Evolutionary conservation across 1,140 invertebrate genomes (phyloP).

Genomic region (Diorhabda sublineata): DNA sequence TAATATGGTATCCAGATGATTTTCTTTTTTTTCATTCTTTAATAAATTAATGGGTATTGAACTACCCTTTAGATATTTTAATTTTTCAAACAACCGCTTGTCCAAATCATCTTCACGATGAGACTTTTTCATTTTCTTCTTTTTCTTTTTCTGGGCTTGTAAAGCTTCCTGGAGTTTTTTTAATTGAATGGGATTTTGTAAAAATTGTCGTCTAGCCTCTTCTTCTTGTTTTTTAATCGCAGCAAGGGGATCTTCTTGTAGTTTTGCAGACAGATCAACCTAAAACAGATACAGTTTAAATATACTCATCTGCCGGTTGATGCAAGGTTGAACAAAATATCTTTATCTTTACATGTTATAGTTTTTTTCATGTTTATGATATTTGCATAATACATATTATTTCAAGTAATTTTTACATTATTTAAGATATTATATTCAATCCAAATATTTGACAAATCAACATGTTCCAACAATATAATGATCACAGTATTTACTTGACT

Average conservation of each 20-base stretch:
- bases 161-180: slow-evolving; percentile 78
- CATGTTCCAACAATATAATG: too few relatives aligned
- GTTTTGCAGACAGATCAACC: slow-evolving; percentile 75
- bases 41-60: slow-evolving; percentile 25
- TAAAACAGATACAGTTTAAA: slow-evolving; percentile 16
- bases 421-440: too few relatives aligned
- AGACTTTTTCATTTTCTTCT: slow-evolving; percentile 46
- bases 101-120: slow-evolving; percentile 49
- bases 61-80: slow-evolving; percentile 45
- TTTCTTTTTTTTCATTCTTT: slow-evolving; percentile 48
- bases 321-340: neutral
- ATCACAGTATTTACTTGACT: too few relatives aligned
- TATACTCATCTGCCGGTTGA: neutral
- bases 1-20: slow-evolving; percentile 52
- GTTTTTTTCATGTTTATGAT: too few relatives aligned
- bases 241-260: slow-evolving; percentile 86
- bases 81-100: slow-evolving; percentile 50
- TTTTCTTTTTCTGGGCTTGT: slow-evolving; percentile 55
- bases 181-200: slow-evolving; percentile 87
- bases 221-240: slow-evolving; percentile 81
- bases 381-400: too few relatives aligned
- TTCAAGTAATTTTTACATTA: too few relatives aligned
- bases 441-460: too few relatives aligned
- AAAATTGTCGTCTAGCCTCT: slow-evolving; percentile 71
- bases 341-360: too few relatives aligned